phyloP scores from a whole-genome alignment of 2,797 vertebrate genomes.

The Falco columbarius region DNA sequence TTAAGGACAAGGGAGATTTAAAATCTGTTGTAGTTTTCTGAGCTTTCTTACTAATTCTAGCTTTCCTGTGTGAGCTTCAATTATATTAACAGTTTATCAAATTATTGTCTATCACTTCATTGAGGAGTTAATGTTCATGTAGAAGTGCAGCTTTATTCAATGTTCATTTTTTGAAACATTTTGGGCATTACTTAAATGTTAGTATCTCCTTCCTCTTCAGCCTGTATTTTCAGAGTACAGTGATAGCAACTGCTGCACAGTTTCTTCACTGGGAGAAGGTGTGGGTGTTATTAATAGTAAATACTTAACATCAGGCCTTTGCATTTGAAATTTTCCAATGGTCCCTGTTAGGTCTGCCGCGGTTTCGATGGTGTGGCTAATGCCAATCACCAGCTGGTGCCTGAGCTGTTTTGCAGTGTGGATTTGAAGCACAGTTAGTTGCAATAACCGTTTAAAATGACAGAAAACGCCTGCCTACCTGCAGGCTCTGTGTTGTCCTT shows the following conservation, averaged over 20 bases:
- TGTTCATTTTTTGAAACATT: background rate
- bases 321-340: background rate
- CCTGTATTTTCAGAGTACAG: background rate
- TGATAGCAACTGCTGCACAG: background rate
- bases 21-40: background rate
- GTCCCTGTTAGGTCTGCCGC: background rate
- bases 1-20: background rate
- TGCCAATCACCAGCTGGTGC: background rate
- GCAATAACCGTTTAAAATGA: background rate
- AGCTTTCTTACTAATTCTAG: background rate
- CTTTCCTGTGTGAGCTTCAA: background rate
- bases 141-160: background rate
- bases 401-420: background rate
- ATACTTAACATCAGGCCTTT: background rate
- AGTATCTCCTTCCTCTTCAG: background rate
- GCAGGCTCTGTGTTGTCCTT: background rate
- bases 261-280: background rate
- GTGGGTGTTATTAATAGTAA: background rate
- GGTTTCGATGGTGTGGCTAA: accelerated
- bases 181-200: background rate
- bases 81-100: background rate
- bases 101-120: background rate
- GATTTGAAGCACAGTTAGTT: background rate
- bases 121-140: background rate
- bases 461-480: background rate